These are phyloP conservation scores for Echinops telfairi DNA, from an alignment of 2,113 vertebrate genomes.

Conservation along the genomic window DNA sequence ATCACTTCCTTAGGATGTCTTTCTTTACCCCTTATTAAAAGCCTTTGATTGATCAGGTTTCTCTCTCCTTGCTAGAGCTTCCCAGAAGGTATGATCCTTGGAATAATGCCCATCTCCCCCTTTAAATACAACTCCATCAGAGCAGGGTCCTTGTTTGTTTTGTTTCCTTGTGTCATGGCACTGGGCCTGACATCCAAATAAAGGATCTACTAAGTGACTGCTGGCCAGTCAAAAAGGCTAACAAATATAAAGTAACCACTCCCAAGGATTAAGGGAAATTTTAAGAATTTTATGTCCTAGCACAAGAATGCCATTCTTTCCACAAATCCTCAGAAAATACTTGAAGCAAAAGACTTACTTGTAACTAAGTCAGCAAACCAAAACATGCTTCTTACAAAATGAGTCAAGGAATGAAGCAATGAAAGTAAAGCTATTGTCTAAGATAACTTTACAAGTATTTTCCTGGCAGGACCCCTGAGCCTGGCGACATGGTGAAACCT, in stretches of 20 bases:
- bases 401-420: constrained; percentile 59
- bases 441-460: constrained; percentile 57
- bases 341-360: constrained; percentile 48
- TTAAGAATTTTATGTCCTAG: neutral
- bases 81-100: neutral
- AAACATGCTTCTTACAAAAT: constrained; percentile 53
- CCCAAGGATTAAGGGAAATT: neutral
- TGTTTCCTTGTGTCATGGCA: constrained; percentile 1
- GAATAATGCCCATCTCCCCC: neutral
- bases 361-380: constrained; percentile 24
- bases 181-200: neutral
- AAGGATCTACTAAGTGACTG: neutral
- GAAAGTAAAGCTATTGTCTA: constrained; percentile 66
- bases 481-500: constrained; percentile 46
- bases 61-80: neutral
- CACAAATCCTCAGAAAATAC: constrained; percentile 55
- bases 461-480: constrained; percentile 43
- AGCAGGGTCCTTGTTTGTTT: neutral
- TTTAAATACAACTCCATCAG: neutral
- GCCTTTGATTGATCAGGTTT: neutral
- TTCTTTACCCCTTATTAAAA: neutral
- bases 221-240: neutral
- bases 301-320: constrained; percentile 17
- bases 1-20: neutral
- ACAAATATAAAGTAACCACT: neutral